A percentile compares a stretch with the other conserved stretches of the same genome.
Evolutionary conservation across 2,113 vertebrate genomes (phyloP).

Genomic region (Poeciliopsis prolifica): DNA sequence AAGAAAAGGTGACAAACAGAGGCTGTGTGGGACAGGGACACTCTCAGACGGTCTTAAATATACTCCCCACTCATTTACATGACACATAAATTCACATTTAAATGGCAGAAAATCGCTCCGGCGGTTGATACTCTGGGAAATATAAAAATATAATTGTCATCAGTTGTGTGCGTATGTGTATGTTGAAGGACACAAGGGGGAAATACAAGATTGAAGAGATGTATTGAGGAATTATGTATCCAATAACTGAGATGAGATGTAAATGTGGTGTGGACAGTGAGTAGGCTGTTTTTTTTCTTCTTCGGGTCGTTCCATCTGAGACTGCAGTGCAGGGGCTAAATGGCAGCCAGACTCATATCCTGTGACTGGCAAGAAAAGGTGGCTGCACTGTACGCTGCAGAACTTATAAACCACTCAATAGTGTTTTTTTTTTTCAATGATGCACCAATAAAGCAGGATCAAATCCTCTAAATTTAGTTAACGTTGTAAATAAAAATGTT

Average conservation of each 20-base stretch:
- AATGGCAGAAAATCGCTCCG: slow-evolving; percentile 73
- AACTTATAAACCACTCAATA: slow-evolving; percentile 1
- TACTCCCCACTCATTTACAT: slow-evolving; percentile 80
- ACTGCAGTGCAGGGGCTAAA: slow-evolving; percentile 61
- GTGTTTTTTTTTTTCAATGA: neutral
- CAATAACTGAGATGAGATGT: slow-evolving; percentile 66
- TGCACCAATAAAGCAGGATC: neutral
- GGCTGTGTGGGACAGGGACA: slow-evolving; percentile 83
- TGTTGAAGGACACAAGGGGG: slow-evolving; percentile 29
- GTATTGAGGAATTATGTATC: slow-evolving; percentile 63
- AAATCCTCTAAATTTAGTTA: neutral
- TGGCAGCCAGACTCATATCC: slow-evolving; percentile 47
- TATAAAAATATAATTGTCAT: slow-evolving; percentile 76
- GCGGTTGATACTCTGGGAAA: slow-evolving; percentile 68
- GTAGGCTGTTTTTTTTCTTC: slow-evolving; percentile 38
- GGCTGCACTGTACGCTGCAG: slow-evolving; percentile 22
- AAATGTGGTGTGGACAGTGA: slow-evolving; percentile 54
- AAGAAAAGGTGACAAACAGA: slow-evolving; percentile 50
- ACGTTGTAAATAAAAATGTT: neutral
- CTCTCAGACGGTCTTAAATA: slow-evolving; percentile 78
- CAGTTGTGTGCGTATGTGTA: slow-evolving; percentile 38
- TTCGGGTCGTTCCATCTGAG: slow-evolving; percentile 58
- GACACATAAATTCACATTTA: slow-evolving; percentile 79
- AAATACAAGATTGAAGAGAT: slow-evolving; percentile 44
- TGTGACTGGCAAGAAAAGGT: slow-evolving; percentile 50